phyloP scores from a whole-genome alignment of 92 coral and sea anemone genomes.

The Virgularia gustaviana region DNA sequence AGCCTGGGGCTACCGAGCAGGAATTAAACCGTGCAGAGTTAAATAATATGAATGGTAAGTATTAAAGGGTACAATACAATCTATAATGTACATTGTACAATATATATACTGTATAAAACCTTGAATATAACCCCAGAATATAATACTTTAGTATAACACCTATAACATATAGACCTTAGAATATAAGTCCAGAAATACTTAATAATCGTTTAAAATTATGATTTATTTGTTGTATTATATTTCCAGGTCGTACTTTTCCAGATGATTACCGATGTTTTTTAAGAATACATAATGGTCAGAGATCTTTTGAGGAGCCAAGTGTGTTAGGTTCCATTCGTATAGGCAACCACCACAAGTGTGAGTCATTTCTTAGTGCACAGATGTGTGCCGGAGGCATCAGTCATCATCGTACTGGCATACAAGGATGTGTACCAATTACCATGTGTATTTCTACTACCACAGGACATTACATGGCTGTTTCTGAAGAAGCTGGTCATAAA shows the following conservation, averaged over 20 bases:
- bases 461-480: slow-evolving; percentile 92
- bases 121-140: neutral
- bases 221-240: no score
- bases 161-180: no score
- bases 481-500: slow-evolving; percentile 77
- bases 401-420: slow-evolving; percentile 63
- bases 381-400: slow-evolving; percentile 67
- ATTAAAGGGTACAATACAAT: neutral
- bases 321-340: slow-evolving; percentile 86
- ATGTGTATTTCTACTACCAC: slow-evolving; percentile 80
- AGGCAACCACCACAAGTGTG: slow-evolving; percentile 88
- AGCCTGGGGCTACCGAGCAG: slow-evolving; percentile 71
- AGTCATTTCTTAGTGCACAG: slow-evolving; percentile 70
- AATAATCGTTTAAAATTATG: no score
- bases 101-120: neutral
- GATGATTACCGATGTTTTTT: slow-evolving; percentile 81
- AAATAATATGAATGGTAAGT: slow-evolving; percentile 65
- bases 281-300: slow-evolving; percentile 88
- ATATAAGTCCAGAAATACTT: neutral
- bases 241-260: slow-evolving; percentile 70
- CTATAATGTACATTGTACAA: neutral
- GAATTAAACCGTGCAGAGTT: slow-evolving; percentile 59
- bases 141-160: no score
- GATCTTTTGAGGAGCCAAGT: slow-evolving; percentile 73
- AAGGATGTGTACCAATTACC: slow-evolving; percentile 75